Base-by-base conservation (phyloP, 1,140 invertebrate species). In the Rhynchophorus ferrugineus region DNA sequence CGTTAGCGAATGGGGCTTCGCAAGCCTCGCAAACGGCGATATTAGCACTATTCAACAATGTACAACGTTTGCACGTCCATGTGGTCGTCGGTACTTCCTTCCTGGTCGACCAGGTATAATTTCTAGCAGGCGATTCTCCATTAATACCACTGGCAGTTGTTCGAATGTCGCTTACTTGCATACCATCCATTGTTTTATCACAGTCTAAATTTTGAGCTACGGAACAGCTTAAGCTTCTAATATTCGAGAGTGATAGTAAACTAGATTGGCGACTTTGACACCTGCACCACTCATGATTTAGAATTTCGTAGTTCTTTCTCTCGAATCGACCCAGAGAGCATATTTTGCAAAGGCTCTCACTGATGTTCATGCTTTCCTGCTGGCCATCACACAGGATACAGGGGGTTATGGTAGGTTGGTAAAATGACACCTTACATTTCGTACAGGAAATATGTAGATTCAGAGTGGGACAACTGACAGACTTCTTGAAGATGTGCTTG, bases 21-120 rank as follows among this genome's bases (percentile, higher is more conserved):
- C 81, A 83, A 0, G 80, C 77, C 47, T 81, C 79, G 64, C 82
- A 84, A 17, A 76, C 21, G 73, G 71, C 39, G 70, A 61, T 36
- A 21, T 75, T 71, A 3, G 76, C 73, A 33, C 80, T 77, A 72
- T 93, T 93, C 3, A 91, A 75, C 37, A 93, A 73, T 1, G 90
- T 93, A 68, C 90, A 93, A 61, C 89, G 89, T 54, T 82, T 82
- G 68, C 91, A 93, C 6, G 85, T 84, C 90, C 91, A 94, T 5
- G 79, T 77, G 36, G 69, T 76, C 62, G 19, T 59, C 65, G 9
- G 69, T 66, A 50, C 43, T 35, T 50, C 41, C 45, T 44, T 60
- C 48, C 65, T 67, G 16, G 56, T 53, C 17, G 59, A 52, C 65
- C 64, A 67, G 42, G 57, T 50, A 54, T 59, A 60, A 55, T 42